Evolutionary conservation across 1,140 invertebrate genomes (phyloP), one percentile per base, ranked within the genome.

Genomic region (fruit fly (Drosophila melanogaster)): DNA sequence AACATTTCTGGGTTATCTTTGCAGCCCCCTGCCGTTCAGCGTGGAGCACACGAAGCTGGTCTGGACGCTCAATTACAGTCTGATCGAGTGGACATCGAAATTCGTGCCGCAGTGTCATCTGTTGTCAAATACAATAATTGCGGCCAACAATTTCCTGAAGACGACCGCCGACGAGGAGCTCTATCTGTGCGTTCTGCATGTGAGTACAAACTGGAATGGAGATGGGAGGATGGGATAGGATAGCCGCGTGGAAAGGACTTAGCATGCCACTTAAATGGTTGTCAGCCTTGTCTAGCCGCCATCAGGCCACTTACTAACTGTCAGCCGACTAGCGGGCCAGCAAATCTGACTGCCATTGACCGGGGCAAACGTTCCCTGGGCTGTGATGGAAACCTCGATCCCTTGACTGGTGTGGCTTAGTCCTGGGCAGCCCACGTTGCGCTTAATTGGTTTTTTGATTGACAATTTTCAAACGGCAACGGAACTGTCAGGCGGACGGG

Each of bases 61-160:
- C 15, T 90, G 84, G 90, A 85, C 76, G 49, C 81, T 83, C 54
- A 90, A 83, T 80, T 92, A 86, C 56, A 71, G 94, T 93, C 72
- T 92, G 93, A 75, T 92, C 93, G 62, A 93, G 73, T 92, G 85
- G 85, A 92, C 90, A 70, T 86, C 86, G 50, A 94, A 92, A 81
- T 91, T 89, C 67, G 89, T 91, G 65, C 80, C 89, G 30, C 87
- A 92, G 70, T 92, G 83, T 71, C 77, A 90, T 81, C 65, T 92
- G 56, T 73, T 91, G 46, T 90, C 80, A 24, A 91, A 92, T 67
- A 79, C 90, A 70, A 86, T 92, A 62, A 92, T 92, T 72, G 89
- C 80, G 35, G 91, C 90, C 40, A 90, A 72, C 74, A 92, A 85
- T 60, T 72, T 92, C 26, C 73, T 92, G 22, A 92, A 90, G 74